A percentile compares a stretch with the other conserved stretches of the same genome.
These are phyloP conservation scores for Enhydra lutris DNA, from an alignment of 2,113 vertebrate genomes.

Conservation along the genomic window DNA sequence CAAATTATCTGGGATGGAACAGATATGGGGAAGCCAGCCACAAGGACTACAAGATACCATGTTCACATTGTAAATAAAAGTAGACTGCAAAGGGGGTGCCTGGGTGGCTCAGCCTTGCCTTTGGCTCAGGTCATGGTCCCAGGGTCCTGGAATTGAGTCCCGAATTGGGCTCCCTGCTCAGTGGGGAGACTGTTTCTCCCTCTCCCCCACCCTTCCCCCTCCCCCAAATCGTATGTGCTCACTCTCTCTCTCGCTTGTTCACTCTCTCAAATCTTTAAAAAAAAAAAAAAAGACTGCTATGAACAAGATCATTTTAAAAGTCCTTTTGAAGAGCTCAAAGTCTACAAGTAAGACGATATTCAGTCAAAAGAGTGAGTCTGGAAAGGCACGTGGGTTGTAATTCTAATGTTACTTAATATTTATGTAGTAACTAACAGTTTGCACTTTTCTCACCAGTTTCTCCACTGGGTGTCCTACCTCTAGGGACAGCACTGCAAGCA, in stretches of 20 bases:
- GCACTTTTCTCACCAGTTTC: not conserved
- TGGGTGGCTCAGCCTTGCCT: not conserved
- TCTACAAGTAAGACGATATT: not conserved
- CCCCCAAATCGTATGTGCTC: too few species aligned
- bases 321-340: not conserved
- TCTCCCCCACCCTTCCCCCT: not conserved
- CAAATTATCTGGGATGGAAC: not conserved
- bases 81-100: not conserved
- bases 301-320: not conserved
- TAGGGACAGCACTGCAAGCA: not conserved
- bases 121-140: not conserved
- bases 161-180: not conserved
- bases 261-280: not conserved
- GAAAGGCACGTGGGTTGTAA: not conserved
- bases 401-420: not conserved
- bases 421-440: not conserved
- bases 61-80: not conserved
- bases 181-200: not conserved
- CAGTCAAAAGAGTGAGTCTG: not conserved
- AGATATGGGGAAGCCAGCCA: not conserved
- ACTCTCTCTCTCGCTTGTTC: too few species aligned
- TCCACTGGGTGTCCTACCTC: not conserved
- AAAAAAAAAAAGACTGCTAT: not conserved
- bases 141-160: too few species aligned
- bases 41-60: not conserved